Percentiles rank a stretch among this genome's conserved stretches.
phyloP scores from a whole-genome alignment of 2,113 vertebrate genomes.

The Anoplopoma fimbria region DNA sequence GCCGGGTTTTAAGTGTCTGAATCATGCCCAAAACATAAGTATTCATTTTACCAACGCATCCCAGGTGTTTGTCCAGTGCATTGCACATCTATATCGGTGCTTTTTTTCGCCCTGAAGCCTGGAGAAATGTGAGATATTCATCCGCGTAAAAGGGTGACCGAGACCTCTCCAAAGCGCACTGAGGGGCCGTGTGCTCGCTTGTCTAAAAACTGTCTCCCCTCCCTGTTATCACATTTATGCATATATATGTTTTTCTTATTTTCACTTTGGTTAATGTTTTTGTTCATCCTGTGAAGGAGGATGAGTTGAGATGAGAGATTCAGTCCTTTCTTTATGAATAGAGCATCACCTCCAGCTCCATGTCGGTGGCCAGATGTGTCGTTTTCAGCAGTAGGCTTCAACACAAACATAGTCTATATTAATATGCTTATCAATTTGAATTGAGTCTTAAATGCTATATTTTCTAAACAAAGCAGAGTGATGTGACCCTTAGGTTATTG shows the following conservation, averaged over 20 bases:
- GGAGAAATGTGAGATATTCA: slow-evolving; percentile 26
- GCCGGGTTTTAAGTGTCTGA: slow-evolving; percentile 6
- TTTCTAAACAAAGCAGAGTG: neutral
- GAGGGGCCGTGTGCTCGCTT: slow-evolving; percentile 35
- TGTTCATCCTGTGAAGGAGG: neutral
- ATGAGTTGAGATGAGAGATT: neutral
- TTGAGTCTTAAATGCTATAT: neutral
- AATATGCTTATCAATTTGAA: neutral
- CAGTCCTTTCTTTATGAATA: neutral
- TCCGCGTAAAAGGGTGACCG: slow-evolving; percentile 81
- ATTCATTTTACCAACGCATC: neutral
- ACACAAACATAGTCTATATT: neutral
- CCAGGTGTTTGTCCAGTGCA: neutral
- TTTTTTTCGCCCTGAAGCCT: neutral
- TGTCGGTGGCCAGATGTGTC: neutral
- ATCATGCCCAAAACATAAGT: neutral
- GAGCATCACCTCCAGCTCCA: neutral
- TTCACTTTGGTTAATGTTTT: neutral
- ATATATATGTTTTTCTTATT: neutral
- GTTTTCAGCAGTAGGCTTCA: neutral
- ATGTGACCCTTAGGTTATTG: neutral
- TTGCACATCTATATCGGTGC: neutral
- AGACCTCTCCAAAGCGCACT: slow-evolving; percentile 81
- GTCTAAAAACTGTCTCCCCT: neutral
- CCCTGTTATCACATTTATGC: neutral